These are phyloP conservation scores for Eonycteris spelaea DNA, from an alignment of 2,113 vertebrate genomes.

Conservation along the genomic window DNA sequence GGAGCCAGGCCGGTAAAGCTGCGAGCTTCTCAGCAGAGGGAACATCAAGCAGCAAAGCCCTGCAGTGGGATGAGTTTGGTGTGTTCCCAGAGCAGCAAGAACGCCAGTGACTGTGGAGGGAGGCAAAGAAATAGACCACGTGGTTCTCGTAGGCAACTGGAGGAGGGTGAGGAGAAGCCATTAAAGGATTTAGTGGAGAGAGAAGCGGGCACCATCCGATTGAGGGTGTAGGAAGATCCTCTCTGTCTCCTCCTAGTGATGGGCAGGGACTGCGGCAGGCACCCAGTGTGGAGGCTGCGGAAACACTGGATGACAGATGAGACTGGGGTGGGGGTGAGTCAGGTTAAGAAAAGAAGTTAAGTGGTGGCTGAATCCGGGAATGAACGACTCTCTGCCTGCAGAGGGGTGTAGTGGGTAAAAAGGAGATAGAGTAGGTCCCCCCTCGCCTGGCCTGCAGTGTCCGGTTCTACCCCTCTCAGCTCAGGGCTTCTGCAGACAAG, in stretches of 20 bases:
- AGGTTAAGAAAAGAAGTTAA: background rate
- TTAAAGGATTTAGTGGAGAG: background rate
- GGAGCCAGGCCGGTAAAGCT: background rate
- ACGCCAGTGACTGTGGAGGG: background rate
- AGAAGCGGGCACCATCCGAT: fast-evolving
- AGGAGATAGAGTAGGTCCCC: too few relatives aligned
- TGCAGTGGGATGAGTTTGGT: background rate
- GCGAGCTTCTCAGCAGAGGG: background rate
- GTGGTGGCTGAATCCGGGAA: background rate
- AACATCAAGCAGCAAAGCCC: background rate
- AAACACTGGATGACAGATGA: background rate
- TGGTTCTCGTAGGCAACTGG: background rate
- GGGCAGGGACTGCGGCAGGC: background rate
- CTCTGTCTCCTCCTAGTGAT: background rate
- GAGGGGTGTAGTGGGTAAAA: background rate
- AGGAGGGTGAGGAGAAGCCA: background rate
- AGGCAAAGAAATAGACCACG: background rate
- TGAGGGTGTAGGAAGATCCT: background rate
- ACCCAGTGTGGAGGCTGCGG: background rate
- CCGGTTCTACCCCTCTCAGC: background rate
- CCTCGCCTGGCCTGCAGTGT: background rate
- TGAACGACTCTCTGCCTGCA: background rate
- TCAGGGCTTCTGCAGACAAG: background rate
- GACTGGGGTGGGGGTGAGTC: fast-evolving
- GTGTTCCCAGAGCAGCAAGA: background rate